A percentile compares a stretch with the other conserved stretches of the same genome.
These are phyloP conservation scores for Mormyrops boulengeri DNA, from an alignment of 2,797 vertebrate genomes.

Conservation along the genomic window DNA sequence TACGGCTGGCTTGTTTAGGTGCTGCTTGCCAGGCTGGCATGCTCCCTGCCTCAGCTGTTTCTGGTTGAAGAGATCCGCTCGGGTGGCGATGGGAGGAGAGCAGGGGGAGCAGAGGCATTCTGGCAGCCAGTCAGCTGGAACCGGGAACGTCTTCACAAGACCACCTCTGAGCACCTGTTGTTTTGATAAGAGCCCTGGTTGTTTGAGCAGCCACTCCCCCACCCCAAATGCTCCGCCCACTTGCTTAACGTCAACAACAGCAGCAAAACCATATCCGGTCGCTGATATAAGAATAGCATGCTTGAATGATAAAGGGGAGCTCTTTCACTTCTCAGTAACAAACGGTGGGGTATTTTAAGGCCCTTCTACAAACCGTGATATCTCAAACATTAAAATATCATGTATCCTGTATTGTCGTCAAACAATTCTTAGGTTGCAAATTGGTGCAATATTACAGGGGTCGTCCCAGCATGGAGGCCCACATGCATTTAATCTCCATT, in stretches of 20 bases:
- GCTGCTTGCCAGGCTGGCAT: constrained; percentile 24
- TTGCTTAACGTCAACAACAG: neutral
- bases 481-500: neutral
- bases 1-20: constrained; percentile 11
- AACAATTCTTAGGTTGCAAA: neutral
- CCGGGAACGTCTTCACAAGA: constrained; percentile 27
- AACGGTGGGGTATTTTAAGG: neutral
- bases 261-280: neutral
- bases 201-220: constrained; percentile 23
- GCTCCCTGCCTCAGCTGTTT: constrained; percentile 24
- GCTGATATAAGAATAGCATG: neutral
- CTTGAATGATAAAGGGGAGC: neutral
- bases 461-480: neutral
- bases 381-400: neutral
- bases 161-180: constrained; percentile 44
- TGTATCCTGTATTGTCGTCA: neutral
- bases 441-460: neutral
- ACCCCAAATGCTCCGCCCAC: neutral
- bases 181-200: constrained; percentile 40
- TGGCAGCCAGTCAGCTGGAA: constrained; percentile 44
- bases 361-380: neutral
- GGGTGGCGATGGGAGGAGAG: constrained; percentile 19
- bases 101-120: constrained; percentile 29
- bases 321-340: neutral
- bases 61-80: constrained; percentile 28